These are phyloP conservation scores for Drosophila pseudotalamancana DNA, from an alignment of 2,888 invertebrate species.

Conservation along the genomic window DNA sequence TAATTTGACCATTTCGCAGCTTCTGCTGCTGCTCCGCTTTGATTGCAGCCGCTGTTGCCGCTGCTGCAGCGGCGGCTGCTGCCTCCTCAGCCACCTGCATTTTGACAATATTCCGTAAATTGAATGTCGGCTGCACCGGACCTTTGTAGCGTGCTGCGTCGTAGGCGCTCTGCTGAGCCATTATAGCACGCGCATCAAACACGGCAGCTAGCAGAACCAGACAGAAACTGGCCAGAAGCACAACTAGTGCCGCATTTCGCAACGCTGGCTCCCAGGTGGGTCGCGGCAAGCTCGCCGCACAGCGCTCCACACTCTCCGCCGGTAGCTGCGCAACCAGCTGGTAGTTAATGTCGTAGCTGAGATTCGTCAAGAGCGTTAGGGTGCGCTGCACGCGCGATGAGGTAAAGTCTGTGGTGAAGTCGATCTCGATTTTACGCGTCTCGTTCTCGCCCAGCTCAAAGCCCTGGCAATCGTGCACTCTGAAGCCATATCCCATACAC, in stretches of 20 bases:
- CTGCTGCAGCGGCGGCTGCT: constrained; percentile 33
- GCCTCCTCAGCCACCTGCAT: constrained; percentile 54
- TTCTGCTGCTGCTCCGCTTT: constrained; percentile 37
- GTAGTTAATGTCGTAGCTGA: constrained; percentile 87
- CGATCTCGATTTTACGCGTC: constrained; percentile 91
- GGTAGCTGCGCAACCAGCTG: constrained; percentile 88
- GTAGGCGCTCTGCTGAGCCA: constrained; percentile 84
- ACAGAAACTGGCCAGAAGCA: constrained; percentile 87
- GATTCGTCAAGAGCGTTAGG: constrained; percentile 87
- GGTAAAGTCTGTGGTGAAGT: constrained; percentile 95
- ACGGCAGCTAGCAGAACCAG: constrained; percentile 88
- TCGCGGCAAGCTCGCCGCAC: constrained; percentile 88
- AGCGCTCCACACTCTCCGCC: constrained; percentile 87
- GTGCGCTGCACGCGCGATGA: constrained; percentile 89
- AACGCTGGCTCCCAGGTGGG: constrained; percentile 91
- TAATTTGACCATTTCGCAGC: constrained; percentile 40
- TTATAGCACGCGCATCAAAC: constrained; percentile 89
- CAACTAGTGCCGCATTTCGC: constrained; percentile 87
- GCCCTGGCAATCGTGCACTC: constrained; percentile 89
- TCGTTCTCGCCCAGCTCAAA: constrained; percentile 90
- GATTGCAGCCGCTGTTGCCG: constrained; percentile 25
- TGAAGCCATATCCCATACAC: constrained; percentile 93
- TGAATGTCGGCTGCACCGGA: constrained; percentile 87
- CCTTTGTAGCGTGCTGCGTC: constrained; percentile 85
- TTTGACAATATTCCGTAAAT: constrained; percentile 85